Base-by-base conservation (phyloP, 2,113 vertebrate genomes). In the Microcebus ravelobensis region DNA sequence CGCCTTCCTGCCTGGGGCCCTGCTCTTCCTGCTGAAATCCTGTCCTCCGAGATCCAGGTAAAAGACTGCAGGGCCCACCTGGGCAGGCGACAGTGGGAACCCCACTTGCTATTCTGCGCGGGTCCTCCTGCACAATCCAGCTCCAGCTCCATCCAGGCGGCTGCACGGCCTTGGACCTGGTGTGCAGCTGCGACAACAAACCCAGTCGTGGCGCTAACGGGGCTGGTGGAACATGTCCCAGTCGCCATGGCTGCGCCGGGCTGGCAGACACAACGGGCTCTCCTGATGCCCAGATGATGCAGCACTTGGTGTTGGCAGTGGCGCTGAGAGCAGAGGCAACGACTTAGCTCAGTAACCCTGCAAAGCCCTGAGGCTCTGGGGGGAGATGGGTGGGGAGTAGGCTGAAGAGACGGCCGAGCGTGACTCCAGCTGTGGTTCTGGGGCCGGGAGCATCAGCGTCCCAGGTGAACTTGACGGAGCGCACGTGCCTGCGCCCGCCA, bases 351-450 rank as follows among this genome's bases (percentile, higher is more conserved):
- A 83, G 63, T 20, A 39, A 42, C 48, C 57, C 55, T 87, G 8
- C 7, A 86, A 52, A 70, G 34, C 52, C 12, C 67, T 34, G 31
- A 80, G 23, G 18, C n/a, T 61, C 25, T 18, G 27, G 20, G 73
- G 45, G 57, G 57, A 39, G 45, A 29, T 31, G 0, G 11, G 65
- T 5, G 10, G 42, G 13, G 0, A 3, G 27, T 3, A 36, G 85
- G 29, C 73, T 80, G 39, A 55, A 34, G 2, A 6, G 45, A 59
- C 10, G 20, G 34, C 13, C 17, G 20, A 31, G 74, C 6, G 2
- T 48, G 27, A 12, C 57, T 61, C 29, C 4, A 17, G 8, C 2
- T 0, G 0, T 0, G 0, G 1, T 21, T 63, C 76, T 55, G 42
- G 42, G 61, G 14, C 7, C 4, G 55, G 59, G 2, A 29, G 27